These are phyloP conservation scores for Sparus aurata DNA, from an alignment of 2,797 vertebrate species.

Conservation along the genomic window DNA sequence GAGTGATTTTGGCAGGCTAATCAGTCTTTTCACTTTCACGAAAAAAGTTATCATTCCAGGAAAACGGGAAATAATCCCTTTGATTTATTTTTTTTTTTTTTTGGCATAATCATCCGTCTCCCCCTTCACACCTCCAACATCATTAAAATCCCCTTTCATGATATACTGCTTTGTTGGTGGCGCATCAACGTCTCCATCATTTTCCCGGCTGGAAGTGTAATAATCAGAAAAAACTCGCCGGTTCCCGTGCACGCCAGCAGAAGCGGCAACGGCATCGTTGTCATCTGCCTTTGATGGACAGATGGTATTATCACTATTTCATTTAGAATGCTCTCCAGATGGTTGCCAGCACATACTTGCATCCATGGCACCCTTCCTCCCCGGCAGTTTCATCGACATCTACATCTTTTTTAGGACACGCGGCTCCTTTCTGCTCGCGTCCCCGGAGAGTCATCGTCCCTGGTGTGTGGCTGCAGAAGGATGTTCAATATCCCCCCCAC, in stretches of 20 bases:
- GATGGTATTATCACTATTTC: conserved; percentile 39
- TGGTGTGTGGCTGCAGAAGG: conserved; percentile 50
- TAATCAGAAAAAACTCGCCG: conserved; percentile 17
- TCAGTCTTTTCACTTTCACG: neutral
- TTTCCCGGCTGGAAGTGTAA: conserved; percentile 13
- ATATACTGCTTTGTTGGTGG: neutral
- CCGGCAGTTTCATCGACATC: conserved; percentile 53
- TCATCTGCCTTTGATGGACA: conserved; percentile 57
- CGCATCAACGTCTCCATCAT: neutral
- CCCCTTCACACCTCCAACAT: neutral
- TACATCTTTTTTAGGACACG: conserved; percentile 48
- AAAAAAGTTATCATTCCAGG: neutral
- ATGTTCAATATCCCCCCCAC: conserved; percentile 59
- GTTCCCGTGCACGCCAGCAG: conserved; percentile 29
- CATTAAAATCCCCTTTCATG: conserved; percentile 1
- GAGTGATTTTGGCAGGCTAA: neutral
- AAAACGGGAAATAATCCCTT: neutral
- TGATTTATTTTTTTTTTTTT: neutral
- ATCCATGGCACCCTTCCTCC: conserved; percentile 20
- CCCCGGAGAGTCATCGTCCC: conserved; percentile 57
- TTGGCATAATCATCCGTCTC: neutral
- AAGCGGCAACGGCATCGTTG: conserved; percentile 27
- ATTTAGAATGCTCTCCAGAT: conserved; percentile 51
- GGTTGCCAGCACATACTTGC: conserved; percentile 48
- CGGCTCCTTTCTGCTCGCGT: conserved; percentile 17